A percentile compares a stretch with the other conserved stretches of the same genome.
Evolutionary conservation across 2,888 invertebrate genomes (phyloP).

Genomic region (Nebria salina): DNA sequence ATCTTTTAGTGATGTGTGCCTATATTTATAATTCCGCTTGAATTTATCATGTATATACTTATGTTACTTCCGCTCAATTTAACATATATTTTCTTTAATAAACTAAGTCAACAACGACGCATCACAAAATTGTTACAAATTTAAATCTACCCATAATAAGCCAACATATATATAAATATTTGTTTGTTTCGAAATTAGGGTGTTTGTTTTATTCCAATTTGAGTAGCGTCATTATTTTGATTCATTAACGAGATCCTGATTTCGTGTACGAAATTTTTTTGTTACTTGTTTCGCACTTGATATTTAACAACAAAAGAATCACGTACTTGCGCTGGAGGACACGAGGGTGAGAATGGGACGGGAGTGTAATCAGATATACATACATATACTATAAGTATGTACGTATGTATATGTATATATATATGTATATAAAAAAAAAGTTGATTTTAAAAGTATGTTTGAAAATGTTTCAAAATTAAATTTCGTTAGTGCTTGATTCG

Average conservation of each 20-base stretch:
- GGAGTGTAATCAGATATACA: background rate
- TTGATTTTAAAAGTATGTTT: background rate
- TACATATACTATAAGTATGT: too few relatives aligned
- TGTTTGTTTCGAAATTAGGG: background rate
- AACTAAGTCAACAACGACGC: too few relatives aligned
- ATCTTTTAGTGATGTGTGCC: too few relatives aligned
- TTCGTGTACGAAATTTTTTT: background rate
- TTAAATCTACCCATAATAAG: background rate
- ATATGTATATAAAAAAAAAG: too few relatives aligned
- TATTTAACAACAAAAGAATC: background rate
- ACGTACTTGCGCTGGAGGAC: background rate
- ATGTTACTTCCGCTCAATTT: too few relatives aligned
- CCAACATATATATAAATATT: too few relatives aligned
- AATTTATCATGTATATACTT: too few relatives aligned
- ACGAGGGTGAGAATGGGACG: too few relatives aligned
- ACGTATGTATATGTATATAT: background rate
- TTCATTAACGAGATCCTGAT: background rate
- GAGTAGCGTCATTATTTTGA: background rate
- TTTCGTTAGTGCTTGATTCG: background rate
- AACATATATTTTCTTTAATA: too few relatives aligned
- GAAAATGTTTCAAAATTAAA: background rate
- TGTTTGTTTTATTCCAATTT: background rate
- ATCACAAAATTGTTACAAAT: too few relatives aligned
- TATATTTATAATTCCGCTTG: too few relatives aligned
- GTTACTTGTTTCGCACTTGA: background rate